phyloP scores from a whole-genome alignment of 2,113 vertebrate species.

The Misgurnus mizolepis region DNA sequence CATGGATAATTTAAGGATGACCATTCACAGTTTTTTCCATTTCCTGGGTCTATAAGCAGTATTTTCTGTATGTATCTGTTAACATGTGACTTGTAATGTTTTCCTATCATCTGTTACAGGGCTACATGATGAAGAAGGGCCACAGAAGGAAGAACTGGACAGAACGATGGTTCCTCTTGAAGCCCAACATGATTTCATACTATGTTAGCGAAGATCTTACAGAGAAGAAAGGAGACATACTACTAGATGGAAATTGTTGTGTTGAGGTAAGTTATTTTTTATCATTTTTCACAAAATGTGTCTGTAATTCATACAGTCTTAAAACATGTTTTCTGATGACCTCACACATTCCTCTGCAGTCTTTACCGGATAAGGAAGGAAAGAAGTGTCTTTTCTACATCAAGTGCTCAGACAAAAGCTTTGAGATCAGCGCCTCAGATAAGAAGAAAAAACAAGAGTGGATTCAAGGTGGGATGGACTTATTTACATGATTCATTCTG shows the following conservation, averaged over 20 bases:
- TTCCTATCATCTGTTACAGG: constrained; percentile 72
- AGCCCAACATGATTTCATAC: constrained; percentile 87
- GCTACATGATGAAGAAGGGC: constrained; percentile 97
- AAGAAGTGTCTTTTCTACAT: constrained; percentile 95
- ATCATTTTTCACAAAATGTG: not conserved
- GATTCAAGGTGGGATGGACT: constrained; percentile 85
- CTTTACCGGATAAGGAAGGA: constrained; percentile 92
- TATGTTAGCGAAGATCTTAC: constrained; percentile 90
- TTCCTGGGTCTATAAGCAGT: not conserved
- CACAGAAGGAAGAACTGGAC: constrained; percentile 98
- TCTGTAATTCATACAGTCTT: not conserved
- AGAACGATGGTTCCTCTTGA: constrained; percentile 95
- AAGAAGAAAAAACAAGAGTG: constrained; percentile 99
- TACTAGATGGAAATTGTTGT: constrained; percentile 84
- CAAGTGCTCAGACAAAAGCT: constrained; percentile 90
- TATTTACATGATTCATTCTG: not conserved
- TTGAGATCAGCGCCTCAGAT: constrained; percentile 96
- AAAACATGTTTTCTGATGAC: constrained; percentile 23
- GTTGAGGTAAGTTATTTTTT: constrained; percentile 81
- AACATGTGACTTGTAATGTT: not conserved
- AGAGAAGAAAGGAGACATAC: constrained; percentile 93
- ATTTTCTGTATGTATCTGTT: not conserved
- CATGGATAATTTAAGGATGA: constrained; percentile 18
- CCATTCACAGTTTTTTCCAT: not conserved
- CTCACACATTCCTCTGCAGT: constrained; percentile 69